Percentiles rank a stretch among this genome's conserved stretches.
Conservation (phyloP, 2,113 vertebrate species). For the Progne subis region DNA sequence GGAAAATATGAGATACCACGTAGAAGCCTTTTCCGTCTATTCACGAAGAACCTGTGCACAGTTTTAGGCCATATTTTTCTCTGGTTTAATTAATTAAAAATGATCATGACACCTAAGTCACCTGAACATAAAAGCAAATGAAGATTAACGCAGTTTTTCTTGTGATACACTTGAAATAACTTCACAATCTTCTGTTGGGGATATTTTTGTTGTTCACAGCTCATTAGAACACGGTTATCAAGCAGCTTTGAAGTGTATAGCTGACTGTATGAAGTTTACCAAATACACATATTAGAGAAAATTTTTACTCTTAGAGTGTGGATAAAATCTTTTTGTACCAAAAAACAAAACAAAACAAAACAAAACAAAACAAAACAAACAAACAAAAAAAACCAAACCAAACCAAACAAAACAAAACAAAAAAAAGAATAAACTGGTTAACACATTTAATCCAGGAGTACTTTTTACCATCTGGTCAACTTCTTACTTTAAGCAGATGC, state of each 20-base stretch:
- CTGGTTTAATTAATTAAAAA: not conserved
- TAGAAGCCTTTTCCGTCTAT: not conserved
- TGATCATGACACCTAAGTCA: not conserved
- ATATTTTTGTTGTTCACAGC: not conserved
- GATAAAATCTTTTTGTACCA: not conserved
- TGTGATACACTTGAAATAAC: not conserved
- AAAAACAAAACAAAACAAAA: not conserved
- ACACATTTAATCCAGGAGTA: not conserved
- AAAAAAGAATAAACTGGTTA: not conserved
- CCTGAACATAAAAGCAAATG: not conserved
- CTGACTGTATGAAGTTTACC: not conserved
- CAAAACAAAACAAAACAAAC: too few relatives aligned
- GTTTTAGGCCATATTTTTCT: not conserved
- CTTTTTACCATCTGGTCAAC: not conserved
- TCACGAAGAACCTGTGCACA: not conserved
- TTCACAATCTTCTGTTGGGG: not conserved
- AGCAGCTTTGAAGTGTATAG: not conserved
- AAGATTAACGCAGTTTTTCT: not conserved
- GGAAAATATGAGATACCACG: not conserved
- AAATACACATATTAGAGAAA: not conserved
- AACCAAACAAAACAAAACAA: not conserved
- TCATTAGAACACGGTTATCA: not conserved
- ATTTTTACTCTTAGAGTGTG: accelerated
- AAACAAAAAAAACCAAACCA: not conserved
- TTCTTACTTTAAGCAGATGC: not conserved